A percentile compares a stretch with the other conserved stretches of the same genome.
Conservation (phyloP, 2,113 vertebrate species). For the Notechis scutatus region DNA sequence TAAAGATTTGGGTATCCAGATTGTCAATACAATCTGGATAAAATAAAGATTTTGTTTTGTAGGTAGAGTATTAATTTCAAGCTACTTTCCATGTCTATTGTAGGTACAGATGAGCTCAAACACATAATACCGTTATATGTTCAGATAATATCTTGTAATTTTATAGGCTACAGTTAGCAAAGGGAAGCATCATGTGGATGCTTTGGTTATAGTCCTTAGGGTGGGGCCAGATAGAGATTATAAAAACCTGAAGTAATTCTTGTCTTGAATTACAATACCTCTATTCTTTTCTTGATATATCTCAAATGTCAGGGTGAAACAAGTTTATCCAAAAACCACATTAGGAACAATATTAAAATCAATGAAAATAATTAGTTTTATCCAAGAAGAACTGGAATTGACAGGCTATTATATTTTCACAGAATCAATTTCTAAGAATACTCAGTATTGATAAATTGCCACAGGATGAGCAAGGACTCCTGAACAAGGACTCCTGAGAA, state of each 20-base stretch:
- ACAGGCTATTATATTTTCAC: neutral
- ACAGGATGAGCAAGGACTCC: neutral
- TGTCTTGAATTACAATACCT: neutral
- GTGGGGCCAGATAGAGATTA: neutral
- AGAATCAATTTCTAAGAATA: neutral
- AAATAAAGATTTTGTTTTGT: neutral
- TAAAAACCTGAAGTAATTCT: neutral
- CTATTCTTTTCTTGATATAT: neutral
- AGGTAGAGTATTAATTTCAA: neutral
- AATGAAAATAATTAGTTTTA: neutral
- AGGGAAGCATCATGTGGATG: neutral
- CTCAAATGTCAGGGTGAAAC: neutral
- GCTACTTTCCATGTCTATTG: neutral
- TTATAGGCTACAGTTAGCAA: neutral
- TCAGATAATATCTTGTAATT: neutral
- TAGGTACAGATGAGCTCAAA: neutral
- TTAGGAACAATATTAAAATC: neutral
- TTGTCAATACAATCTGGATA: neutral
- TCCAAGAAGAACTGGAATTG: neutral
- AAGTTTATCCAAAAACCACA: neutral
- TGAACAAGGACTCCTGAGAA: neutral
- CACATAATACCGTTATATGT: no score
- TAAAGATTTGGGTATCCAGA: neutral
- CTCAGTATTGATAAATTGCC: neutral
- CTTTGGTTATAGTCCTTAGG: neutral